phyloP scores from a whole-genome alignment of 1,140 invertebrate species.

The Diplogasteroides magnus region DNA sequence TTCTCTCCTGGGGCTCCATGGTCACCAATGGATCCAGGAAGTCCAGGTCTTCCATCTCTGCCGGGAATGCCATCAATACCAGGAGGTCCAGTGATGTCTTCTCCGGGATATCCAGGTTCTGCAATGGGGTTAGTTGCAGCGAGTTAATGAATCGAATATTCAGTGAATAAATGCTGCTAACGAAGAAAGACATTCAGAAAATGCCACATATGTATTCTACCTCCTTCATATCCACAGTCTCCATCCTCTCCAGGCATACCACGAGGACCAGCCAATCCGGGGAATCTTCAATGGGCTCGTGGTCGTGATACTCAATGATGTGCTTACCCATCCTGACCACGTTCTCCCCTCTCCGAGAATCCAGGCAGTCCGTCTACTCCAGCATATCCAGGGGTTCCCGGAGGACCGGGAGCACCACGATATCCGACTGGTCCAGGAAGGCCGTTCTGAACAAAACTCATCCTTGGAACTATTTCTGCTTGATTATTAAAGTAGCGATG shows the following conservation, averaged over 20 bases:
- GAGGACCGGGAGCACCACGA: constrained; percentile 47
- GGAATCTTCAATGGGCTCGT: constrained; percentile 21
- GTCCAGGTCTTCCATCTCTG: constrained; percentile 45
- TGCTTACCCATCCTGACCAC: constrained; percentile 46
- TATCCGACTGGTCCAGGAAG: constrained; percentile 41
- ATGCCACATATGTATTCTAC: too few species aligned
- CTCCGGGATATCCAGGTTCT: constrained; percentile 17
- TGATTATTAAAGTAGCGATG: too few species aligned
- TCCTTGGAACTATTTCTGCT: too few species aligned
- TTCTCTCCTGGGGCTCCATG: constrained; percentile 42
- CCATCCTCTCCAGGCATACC: constrained; percentile 41
- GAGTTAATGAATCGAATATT: too few species aligned
- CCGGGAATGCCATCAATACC: constrained; percentile 47
- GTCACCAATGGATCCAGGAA: constrained; percentile 51
- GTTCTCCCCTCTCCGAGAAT: constrained; percentile 43
- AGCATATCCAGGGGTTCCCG: constrained; percentile 43
- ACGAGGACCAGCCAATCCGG: constrained; percentile 31
- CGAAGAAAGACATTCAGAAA: neutral
- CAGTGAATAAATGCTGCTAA: neutral
- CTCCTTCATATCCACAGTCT: constrained; percentile 35
- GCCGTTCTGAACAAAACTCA: too few species aligned
- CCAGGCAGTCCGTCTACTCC: constrained; percentile 43
- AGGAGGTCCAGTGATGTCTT: constrained; percentile 51
- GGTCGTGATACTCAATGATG: too few species aligned
- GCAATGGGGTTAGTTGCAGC: constrained; percentile 1